These are phyloP conservation scores for Sisyra terminalis DNA, from an alignment of 2,888 invertebrate genomes.

Conservation along the genomic window DNA sequence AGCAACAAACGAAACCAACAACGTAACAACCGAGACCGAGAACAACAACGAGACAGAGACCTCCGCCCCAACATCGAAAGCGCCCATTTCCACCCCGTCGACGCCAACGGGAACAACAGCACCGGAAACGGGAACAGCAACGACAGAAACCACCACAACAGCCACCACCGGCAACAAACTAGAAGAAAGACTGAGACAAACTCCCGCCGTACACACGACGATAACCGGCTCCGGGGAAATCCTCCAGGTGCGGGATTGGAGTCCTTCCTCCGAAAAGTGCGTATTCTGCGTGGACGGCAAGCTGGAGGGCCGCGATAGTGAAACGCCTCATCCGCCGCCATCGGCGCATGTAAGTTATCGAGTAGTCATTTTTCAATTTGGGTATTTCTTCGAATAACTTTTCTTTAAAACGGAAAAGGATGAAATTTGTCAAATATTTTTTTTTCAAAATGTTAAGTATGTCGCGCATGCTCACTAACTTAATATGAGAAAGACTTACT, in stretches of 20 bases:
- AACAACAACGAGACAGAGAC: conserved; percentile 29
- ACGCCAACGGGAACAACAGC: conserved; percentile 3
- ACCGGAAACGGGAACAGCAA: conserved; percentile 24
- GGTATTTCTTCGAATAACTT: neutral
- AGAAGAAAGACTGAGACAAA: conserved; percentile 15
- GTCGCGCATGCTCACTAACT: too few species aligned
- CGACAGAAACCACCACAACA: conserved; percentile 22
- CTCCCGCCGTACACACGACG: conserved; percentile 16
- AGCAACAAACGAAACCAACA: conserved; percentile 10
- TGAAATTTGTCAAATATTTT: too few species aligned
- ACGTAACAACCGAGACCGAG: conserved; percentile 16
- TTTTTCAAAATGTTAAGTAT: too few species aligned
- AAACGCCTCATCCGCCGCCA: conserved; percentile 30
- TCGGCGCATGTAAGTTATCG: conserved; percentile 33
- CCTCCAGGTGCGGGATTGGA: conserved; percentile 36
- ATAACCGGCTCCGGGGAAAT: conserved; percentile 19
- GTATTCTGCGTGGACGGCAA: conserved; percentile 62
- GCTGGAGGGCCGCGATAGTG: conserved; percentile 29
- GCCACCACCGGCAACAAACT: conserved; percentile 13
- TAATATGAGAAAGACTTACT: too few species aligned
- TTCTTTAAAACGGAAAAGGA: too few species aligned
- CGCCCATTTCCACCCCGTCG: neutral
- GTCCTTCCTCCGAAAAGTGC: conserved; percentile 62
- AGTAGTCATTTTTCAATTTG: neutral
- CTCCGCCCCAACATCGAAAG: conserved; percentile 24